These are phyloP conservation scores for Hypena proboscidalis DNA, from an alignment of 2,888 invertebrate genomes.

Conservation along the genomic window DNA sequence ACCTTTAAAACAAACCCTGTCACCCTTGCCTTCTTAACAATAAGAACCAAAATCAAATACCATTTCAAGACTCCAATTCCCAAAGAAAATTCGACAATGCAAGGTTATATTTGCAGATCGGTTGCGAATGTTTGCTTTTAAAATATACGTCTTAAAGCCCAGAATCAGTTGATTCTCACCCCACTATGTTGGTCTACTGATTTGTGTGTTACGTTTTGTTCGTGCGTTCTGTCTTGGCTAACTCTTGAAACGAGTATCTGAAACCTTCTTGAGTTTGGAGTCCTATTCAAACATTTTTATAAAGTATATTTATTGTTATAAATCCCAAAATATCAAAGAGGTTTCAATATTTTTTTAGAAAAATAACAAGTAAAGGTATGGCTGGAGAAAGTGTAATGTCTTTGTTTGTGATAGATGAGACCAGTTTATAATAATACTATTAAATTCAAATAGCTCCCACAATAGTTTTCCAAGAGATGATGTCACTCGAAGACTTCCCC, in stretches of 20 bases:
- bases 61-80: conserved; percentile 27
- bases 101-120: conserved; percentile 54
- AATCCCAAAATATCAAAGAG: conserved; percentile 36
- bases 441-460: no score
- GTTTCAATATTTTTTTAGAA: conserved; percentile 19
- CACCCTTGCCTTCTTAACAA: conserved; percentile 42
- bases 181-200: conserved; percentile 39
- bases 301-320: conserved; percentile 39
- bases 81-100: conserved; percentile 48
- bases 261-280: conserved; percentile 57
- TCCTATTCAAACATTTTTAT: conserved; percentile 40
- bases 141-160: conserved; percentile 50
- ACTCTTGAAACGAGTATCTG: conserved; percentile 70
- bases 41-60: conserved; percentile 54
- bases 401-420: no score
- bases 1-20: conserved; percentile 35
- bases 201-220: conserved; percentile 54
- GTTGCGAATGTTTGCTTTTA: conserved; percentile 46
- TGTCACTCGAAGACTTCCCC: conserved; percentile 24
- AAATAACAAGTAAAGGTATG: no score
- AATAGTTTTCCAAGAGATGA: conserved; percentile 3
- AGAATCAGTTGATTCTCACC: conserved; percentile 43
- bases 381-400: no score
- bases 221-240: conserved; percentile 61
- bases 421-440: no score